Conservation (phyloP, 2,888 invertebrate species). For the Acanthoscelides obtectus region DNA sequence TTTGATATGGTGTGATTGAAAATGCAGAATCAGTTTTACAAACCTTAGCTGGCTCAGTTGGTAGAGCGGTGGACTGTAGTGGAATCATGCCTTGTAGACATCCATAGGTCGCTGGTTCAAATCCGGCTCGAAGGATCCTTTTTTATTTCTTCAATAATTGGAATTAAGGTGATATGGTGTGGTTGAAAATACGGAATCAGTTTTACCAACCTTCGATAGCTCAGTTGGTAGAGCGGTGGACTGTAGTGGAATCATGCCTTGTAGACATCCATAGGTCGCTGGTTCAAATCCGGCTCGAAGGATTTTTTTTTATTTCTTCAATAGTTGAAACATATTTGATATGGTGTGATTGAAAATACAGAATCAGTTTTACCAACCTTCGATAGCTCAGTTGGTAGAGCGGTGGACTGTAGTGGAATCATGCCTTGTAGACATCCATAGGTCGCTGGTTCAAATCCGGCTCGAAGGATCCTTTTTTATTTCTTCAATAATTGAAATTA, state of each 20-base stretch:
- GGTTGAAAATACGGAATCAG: not conserved
- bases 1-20: no score
- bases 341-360: not conserved
- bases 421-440: slow-evolving; percentile 50
- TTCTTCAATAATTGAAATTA: no score
- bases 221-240: no score
- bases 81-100: no score
- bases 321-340: no score
- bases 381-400: slow-evolving; percentile 45
- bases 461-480: slow-evolving; percentile 33
- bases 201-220: no score
- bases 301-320: slow-evolving; percentile 28
- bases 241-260: no score
- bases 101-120: slow-evolving; percentile 55
- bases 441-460: slow-evolving; percentile 47
- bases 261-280: slow-evolving; percentile 54
- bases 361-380: slow-evolving; percentile 24
- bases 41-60: no score
- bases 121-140: slow-evolving; percentile 42
- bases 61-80: no score
- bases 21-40: no score
- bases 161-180: no score
- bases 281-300: slow-evolving; percentile 68
- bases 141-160: no score
- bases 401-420: slow-evolving; percentile 38